These are phyloP conservation scores for Odontocerum albicorne DNA, from an alignment of 2,888 invertebrate genomes.

Conservation along the genomic window DNA sequence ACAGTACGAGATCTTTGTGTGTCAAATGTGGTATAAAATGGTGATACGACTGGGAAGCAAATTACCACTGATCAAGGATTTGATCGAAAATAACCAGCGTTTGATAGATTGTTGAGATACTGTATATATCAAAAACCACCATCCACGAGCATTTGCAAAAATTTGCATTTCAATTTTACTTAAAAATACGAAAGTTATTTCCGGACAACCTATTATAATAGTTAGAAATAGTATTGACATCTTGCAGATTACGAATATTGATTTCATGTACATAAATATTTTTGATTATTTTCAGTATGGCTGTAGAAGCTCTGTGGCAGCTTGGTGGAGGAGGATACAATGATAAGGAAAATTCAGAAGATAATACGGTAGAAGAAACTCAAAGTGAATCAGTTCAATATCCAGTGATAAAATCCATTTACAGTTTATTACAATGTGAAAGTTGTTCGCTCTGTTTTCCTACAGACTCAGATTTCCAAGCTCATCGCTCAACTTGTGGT, in stretches of 20 bases:
- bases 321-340: slow-evolving; percentile 48
- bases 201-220: too few species aligned
- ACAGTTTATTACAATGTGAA: slow-evolving; percentile 36
- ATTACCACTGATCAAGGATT: too few species aligned
- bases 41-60: too few species aligned
- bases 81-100: too few species aligned
- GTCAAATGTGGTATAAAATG: too few species aligned
- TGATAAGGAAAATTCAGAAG: slow-evolving; percentile 40
- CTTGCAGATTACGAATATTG: neutral
- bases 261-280: too few species aligned
- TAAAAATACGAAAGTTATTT: too few species aligned
- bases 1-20: too few species aligned
- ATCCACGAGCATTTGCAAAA: too few species aligned
- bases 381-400: neutral
- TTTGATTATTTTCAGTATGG: slow-evolving; percentile 45
- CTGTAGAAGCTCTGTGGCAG: slow-evolving; percentile 51
- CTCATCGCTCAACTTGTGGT: slow-evolving; percentile 41
- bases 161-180: too few species aligned
- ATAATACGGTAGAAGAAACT: neutral
- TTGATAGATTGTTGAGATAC: too few species aligned
- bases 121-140: too few species aligned
- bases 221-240: neutral
- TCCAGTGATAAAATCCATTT: slow-evolving; percentile 23
- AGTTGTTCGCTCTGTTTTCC: slow-evolving; percentile 40
- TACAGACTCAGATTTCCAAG: slow-evolving; percentile 40